A percentile compares a stretch with the other conserved stretches of the same genome.
Conservation (phyloP, 2,888 invertebrate genomes). For the Congeria kusceri region DNA sequence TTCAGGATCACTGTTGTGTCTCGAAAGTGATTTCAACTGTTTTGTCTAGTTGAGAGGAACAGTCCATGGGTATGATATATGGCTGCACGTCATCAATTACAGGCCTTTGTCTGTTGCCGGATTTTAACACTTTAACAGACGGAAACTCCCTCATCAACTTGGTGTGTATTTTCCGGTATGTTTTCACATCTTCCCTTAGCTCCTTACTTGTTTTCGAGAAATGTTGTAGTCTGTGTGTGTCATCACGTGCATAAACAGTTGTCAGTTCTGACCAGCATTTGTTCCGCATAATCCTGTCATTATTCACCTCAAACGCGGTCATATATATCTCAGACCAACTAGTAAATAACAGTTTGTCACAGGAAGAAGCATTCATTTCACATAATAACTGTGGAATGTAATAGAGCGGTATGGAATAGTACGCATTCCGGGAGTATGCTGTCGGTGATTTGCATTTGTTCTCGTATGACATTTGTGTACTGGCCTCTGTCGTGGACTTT, state of each 20-base stretch:
- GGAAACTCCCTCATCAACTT: constrained; percentile 19
- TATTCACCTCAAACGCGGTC: constrained; percentile 20
- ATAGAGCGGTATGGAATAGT: constrained; percentile 19
- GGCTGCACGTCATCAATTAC: no score
- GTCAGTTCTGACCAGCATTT: constrained; percentile 13
- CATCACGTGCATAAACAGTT: background rate
- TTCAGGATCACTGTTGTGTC: background rate
- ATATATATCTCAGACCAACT: constrained; percentile 25
- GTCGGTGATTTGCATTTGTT: constrained; percentile 20
- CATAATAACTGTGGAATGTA: constrained; percentile 18
- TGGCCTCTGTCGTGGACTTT: background rate
- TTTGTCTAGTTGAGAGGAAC: no score
- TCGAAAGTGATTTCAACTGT: no score
- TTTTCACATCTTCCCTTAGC: background rate
- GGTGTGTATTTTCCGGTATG: background rate
- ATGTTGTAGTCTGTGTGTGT: no score
- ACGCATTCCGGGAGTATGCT: constrained; percentile 6
- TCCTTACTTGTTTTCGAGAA: constrained; percentile 6
- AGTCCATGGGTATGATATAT: no score
- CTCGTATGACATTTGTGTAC: constrained; percentile 18
- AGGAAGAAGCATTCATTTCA: constrained; percentile 15
- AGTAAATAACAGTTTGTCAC: constrained; percentile 20
- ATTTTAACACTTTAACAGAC: background rate
- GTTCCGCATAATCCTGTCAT: constrained; percentile 5
- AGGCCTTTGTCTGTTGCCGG: no score